Percentiles rank a stretch among this genome's conserved stretches.
Evolutionary conservation across 2,113 vertebrate genomes (phyloP).

Genomic region (Phalacrocorax carbo): DNA sequence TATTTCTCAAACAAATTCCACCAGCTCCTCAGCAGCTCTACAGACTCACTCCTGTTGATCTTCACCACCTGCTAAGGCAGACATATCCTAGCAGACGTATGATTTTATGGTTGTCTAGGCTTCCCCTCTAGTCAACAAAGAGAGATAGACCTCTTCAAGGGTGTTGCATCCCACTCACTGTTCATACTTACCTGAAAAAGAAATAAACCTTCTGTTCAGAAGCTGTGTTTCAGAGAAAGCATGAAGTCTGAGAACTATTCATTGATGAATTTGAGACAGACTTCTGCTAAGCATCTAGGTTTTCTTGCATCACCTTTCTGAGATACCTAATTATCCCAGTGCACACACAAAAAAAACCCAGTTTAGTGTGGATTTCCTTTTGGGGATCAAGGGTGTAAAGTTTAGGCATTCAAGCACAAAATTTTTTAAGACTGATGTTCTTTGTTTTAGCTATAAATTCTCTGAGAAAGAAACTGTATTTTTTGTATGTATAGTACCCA

Average conservation of each 20-base stretch:
- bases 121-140: neutral
- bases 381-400: neutral
- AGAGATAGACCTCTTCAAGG: neutral
- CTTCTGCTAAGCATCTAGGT: neutral
- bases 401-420: neutral
- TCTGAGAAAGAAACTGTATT: neutral
- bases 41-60: neutral
- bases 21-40: neutral
- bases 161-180: neutral
- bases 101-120: neutral
- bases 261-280: neutral
- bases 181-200: neutral
- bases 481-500: neutral
- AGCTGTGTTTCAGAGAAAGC: neutral
- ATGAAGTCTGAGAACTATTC: neutral
- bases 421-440: neutral
- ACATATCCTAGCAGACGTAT: neutral
- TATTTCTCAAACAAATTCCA: neutral
- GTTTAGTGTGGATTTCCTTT: neutral
- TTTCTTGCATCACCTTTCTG: neutral
- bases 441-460: neutral
- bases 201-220: neutral
- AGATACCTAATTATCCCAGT: neutral
- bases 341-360: neutral
- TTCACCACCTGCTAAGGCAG: neutral